A percentile compares a stretch with the other conserved stretches of the same genome.
Conservation (phyloP, 2,888 invertebrate genomes). For the Phengaris alcon region DNA sequence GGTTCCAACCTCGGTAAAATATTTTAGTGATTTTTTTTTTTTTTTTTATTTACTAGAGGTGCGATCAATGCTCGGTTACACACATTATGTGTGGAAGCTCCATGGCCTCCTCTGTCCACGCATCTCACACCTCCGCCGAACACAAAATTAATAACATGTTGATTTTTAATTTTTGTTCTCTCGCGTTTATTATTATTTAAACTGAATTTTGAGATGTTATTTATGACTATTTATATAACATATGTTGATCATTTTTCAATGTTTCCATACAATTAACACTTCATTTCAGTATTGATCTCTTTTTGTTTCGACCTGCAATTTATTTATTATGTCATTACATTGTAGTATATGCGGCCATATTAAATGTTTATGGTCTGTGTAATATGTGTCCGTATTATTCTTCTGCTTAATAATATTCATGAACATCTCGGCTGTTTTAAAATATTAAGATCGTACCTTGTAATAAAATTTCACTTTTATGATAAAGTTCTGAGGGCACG, state of each 20-base stretch:
- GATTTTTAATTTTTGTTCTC: constrained; percentile 76
- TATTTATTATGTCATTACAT: constrained; percentile 20
- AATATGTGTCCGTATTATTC: constrained; percentile 21
- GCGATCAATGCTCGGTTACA: too few species aligned
- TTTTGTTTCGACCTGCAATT: constrained; percentile 51
- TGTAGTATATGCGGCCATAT: neutral
- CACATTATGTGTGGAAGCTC: constrained; percentile 43
- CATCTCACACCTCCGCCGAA: constrained; percentile 73
- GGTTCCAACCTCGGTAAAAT: too few species aligned
- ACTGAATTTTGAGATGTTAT: constrained; percentile 75
- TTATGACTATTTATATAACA: constrained; percentile 79
- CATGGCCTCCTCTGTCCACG: constrained; percentile 48
- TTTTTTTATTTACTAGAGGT: too few species aligned
- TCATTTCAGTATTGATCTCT: constrained; percentile 73
- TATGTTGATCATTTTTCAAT: constrained; percentile 79
- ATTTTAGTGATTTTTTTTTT: too few species aligned
- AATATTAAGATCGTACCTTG: neutral
- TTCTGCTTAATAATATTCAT: neutral
- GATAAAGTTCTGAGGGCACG: too few species aligned
- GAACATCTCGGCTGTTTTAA: neutral
- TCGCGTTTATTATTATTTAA: constrained; percentile 79
- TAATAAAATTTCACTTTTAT: too few species aligned
- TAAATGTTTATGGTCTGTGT: constrained; percentile 8
- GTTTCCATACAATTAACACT: constrained; percentile 78
- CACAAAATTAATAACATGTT: constrained; percentile 77